Evolutionary conservation across 2,113 vertebrate species (phyloP).

Genomic region (Telmatochromis sp.): DNA sequence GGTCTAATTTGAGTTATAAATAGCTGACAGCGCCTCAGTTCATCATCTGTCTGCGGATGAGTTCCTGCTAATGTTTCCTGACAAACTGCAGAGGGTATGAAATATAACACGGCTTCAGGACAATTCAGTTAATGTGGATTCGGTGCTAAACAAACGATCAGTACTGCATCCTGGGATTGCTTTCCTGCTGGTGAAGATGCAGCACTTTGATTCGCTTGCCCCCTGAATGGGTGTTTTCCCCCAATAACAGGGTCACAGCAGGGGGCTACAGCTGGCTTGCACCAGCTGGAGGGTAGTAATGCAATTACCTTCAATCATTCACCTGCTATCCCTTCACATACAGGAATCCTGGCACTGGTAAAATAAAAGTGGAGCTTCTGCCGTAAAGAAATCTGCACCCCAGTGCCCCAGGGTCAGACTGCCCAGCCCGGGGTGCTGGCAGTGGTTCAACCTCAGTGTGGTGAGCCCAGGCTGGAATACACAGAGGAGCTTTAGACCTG

Average conservation of each 20-base stretch:
- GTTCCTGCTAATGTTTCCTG: slow-evolving; percentile 37
- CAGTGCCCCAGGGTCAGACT: background rate
- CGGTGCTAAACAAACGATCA: background rate
- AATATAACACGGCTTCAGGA: slow-evolving; percentile 6
- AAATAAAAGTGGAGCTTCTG: background rate
- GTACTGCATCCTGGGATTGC: background rate
- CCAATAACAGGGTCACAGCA: background rate
- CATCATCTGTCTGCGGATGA: slow-evolving; percentile 1
- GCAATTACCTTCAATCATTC: background rate
- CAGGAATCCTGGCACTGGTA: background rate
- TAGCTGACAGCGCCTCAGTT: slow-evolving; percentile 19
- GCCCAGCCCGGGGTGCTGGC: background rate
- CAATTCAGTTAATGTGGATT: background rate
- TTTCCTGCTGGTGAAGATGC: background rate
- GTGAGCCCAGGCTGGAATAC: background rate
- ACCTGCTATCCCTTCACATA: background rate
- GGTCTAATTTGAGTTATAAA: slow-evolving; percentile 51
- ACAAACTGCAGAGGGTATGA: slow-evolving; percentile 28
- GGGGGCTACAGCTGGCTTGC: slow-evolving; percentile 38
- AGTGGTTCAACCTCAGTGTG: background rate
- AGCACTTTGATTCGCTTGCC: background rate
- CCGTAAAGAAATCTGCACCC: background rate
- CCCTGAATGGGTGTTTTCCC: background rate
- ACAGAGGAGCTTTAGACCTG: slow-evolving; percentile 15
- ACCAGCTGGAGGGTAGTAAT: slow-evolving; percentile 34